Percentiles rank a stretch among this genome's conserved stretches.
Conservation (phyloP, 2,113 vertebrate species). For the Melospiza melodia region DNA sequence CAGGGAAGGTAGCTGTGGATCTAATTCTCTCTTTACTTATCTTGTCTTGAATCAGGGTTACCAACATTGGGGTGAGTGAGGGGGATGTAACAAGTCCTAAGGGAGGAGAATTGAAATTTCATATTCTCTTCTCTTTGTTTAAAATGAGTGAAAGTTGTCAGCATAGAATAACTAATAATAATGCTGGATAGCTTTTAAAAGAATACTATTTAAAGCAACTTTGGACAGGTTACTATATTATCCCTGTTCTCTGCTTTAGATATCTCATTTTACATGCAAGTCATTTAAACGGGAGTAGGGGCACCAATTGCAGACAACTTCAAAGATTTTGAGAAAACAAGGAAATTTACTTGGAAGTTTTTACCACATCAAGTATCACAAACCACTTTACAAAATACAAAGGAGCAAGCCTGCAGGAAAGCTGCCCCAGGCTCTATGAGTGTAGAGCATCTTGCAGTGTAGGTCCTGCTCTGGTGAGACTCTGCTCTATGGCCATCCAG, state of each 20-base stretch:
- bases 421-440: neutral
- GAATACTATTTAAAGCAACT: neutral
- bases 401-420: neutral
- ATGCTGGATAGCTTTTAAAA: neutral
- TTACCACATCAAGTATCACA: neutral
- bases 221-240: neutral
- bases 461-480: neutral
- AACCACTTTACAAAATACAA: neutral
- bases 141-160: neutral
- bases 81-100: neutral
- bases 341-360: neutral
- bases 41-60: neutral
- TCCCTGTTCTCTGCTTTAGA: neutral
- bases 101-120: neutral
- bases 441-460: neutral
- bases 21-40: neutral
- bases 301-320: neutral
- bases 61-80: fast-evolving
- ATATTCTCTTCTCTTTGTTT: neutral
- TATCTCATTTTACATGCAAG: neutral
- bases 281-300: neutral
- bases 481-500: neutral
- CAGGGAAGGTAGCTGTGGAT: neutral
- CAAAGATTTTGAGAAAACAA: neutral
- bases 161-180: neutral